Evolutionary conservation across 2,797 vertebrate genomes (phyloP).

Genomic region (Bryconaethiops microstoma): DNA sequence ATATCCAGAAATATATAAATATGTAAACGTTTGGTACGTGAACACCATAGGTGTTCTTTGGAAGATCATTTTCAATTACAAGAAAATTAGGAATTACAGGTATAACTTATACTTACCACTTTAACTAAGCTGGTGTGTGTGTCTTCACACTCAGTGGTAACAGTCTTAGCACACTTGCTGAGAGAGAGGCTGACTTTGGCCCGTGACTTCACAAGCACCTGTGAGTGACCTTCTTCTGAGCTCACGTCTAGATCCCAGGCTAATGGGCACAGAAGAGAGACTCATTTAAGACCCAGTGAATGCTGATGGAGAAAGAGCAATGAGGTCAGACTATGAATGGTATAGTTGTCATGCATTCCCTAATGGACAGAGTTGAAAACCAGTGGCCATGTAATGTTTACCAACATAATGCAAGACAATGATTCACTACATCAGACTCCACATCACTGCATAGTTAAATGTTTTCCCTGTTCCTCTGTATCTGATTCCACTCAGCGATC

Average conservation of each 20-base stretch:
- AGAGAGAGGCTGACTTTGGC: constrained; percentile 64
- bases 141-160: constrained; percentile 39
- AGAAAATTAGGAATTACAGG: not conserved
- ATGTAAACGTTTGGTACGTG: no score
- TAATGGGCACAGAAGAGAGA: constrained; percentile 48
- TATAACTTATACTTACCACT: constrained; percentile 63
- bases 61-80: not conserved
- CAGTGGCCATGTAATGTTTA: not conserved
- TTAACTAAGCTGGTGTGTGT: constrained; percentile 51
- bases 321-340: not conserved
- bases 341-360: not conserved
- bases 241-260: constrained; percentile 65
- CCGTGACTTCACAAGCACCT: constrained; percentile 61
- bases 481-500: not conserved
- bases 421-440: not conserved
- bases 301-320: not conserved
- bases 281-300: not conserved
- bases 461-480: not conserved
- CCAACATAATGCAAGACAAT: not conserved
- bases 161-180: constrained; percentile 57
- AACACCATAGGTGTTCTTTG: no score
- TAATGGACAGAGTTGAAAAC: not conserved
- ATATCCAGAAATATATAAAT: not conserved
- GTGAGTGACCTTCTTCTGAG: constrained; percentile 19
- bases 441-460: not conserved